Evolutionary conservation across 2,113 vertebrate genomes (phyloP).

Genomic region (Corapipo altera): DNA sequence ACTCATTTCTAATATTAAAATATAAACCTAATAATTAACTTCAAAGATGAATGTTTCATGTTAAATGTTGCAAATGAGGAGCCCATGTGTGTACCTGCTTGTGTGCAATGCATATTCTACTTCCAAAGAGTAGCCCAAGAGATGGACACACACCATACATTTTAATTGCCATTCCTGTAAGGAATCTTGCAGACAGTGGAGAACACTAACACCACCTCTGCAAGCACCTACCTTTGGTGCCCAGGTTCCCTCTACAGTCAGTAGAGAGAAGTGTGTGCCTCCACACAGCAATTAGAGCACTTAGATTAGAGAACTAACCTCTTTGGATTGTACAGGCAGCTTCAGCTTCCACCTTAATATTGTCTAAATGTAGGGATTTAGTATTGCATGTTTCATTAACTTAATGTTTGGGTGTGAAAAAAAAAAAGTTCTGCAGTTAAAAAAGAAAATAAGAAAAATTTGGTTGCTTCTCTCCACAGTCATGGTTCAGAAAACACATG

Average conservation of each 20-base stretch:
- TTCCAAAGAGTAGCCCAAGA: neutral
- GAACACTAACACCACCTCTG: neutral
- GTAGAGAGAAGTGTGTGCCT: neutral
- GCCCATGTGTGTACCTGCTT: neutral
- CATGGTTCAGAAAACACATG: neutral
- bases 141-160: accelerated
- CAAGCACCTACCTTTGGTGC: neutral
- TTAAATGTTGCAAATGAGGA: neutral
- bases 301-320: neutral
- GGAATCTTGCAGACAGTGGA: neutral
- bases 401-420: neutral
- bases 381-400: neutral
- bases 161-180: neutral
- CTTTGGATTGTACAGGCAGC: neutral
- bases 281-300: neutral
- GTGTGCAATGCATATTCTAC: neutral
- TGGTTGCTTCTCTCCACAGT: neutral
- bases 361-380: neutral
- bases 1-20: neutral
- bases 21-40: neutral
- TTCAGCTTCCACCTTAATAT: neutral
- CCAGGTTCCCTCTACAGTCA: constrained; percentile 39
- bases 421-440: neutral
- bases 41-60: neutral
- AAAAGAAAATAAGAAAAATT: neutral